phyloP scores from a whole-genome alignment of 1,140 invertebrate genomes.

The Zophobas atratus region DNA sequence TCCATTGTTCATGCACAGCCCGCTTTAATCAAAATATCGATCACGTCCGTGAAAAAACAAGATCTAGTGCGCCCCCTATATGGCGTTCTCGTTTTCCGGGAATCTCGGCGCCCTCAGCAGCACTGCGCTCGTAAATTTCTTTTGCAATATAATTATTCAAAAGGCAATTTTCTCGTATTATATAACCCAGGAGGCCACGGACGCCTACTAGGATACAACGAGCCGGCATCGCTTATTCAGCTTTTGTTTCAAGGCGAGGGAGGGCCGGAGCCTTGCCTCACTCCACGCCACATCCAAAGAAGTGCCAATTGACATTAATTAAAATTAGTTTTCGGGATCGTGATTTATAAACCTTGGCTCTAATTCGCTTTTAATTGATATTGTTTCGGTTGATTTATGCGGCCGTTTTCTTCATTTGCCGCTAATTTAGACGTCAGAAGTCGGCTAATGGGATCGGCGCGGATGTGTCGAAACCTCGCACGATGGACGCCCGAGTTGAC shows the following conservation, averaged over 20 bases:
- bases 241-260: conserved; percentile 44
- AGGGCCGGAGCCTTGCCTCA: conserved; percentile 17
- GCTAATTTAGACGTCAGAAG: not conserved
- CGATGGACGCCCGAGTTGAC: conserved; percentile 4
- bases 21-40: too few species aligned
- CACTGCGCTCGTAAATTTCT: conserved; percentile 24
- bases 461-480: conserved; percentile 12
- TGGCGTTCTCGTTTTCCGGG: not conserved
- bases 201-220: conserved; percentile 24
- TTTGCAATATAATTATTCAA: conserved; percentile 43
- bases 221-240: conserved; percentile 32
- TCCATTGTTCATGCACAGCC: too few species aligned
- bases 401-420: not conserved
- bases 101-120: conserved; percentile 15
- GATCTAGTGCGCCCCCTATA: too few species aligned
- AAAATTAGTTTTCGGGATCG: conserved; percentile 12
- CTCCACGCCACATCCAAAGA: conserved; percentile 24
- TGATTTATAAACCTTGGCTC: conserved; percentile 30
- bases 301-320: conserved; percentile 42
- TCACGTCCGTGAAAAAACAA: too few species aligned
- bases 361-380: conserved; percentile 41
- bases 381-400: not conserved
- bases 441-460: not conserved
- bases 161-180: conserved; percentile 38
- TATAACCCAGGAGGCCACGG: conserved; percentile 31